A percentile compares a stretch with the other conserved stretches of the same genome.
These are phyloP conservation scores for Chamaea fasciata DNA, from an alignment of 2,113 vertebrate genomes.

Conservation along the genomic window DNA sequence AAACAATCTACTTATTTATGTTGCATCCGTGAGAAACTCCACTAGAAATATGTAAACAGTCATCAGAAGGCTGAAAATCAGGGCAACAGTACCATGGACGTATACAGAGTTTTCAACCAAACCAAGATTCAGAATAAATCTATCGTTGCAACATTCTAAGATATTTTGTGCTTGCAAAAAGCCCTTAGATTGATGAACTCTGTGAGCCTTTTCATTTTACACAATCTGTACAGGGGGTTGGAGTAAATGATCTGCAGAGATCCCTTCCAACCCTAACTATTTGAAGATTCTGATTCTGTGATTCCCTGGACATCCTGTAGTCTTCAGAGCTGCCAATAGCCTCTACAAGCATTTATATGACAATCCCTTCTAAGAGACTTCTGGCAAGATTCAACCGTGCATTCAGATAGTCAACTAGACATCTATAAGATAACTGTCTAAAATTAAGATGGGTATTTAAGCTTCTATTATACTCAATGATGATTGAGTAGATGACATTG, in stretches of 20 bases:
- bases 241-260: not conserved
- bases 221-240: not conserved
- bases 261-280: not conserved
- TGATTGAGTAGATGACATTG: not conserved
- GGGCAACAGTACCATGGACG: not conserved
- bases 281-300: not conserved
- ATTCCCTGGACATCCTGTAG: not conserved
- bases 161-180: not conserved
- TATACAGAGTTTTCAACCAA: not conserved
- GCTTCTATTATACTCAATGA: not conserved
- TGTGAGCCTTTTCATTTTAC: not conserved
- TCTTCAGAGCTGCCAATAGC: not conserved
- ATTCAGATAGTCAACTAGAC: not conserved
- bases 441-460: not conserved
- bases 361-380: not conserved
- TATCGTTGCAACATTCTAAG: not conserved
- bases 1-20: too few relatives aligned
- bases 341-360: not conserved
- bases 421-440: not conserved
- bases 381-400: not conserved
- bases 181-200: rapidly evolving
- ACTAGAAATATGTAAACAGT: too few relatives aligned
- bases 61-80: too few relatives aligned
- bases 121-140: not conserved
- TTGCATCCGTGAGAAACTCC: too few relatives aligned